Percentiles rank a stretch among this genome's conserved stretches.
Evolutionary conservation across 2,113 vertebrate species (phyloP).

Genomic region (Gobius niger): DNA sequence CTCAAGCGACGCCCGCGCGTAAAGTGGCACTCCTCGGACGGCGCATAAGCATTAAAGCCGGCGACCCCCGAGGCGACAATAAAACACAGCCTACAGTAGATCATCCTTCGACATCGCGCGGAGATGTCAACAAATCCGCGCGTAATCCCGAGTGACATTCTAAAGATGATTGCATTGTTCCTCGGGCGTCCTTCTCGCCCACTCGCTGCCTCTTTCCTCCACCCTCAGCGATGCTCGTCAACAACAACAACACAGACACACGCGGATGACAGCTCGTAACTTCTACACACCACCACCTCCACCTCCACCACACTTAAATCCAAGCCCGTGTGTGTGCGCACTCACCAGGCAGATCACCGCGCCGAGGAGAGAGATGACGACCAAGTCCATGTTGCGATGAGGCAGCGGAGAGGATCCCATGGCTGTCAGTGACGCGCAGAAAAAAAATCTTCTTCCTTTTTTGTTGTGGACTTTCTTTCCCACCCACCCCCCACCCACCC

Average conservation of each 20-base stretch:
- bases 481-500: too few relatives aligned
- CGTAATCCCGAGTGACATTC: neutral
- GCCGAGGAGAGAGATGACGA: conserved; percentile 79
- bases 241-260: neutral
- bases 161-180: neutral
- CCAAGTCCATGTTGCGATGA: conserved; percentile 82
- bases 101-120: neutral
- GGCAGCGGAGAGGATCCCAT: conserved; percentile 86
- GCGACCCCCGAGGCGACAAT: too few relatives aligned
- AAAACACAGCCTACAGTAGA: too few relatives aligned
- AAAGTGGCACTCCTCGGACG: too few relatives aligned
- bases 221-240: neutral
- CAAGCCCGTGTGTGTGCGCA: conserved; percentile 26
- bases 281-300: too few relatives aligned
- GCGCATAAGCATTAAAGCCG: too few relatives aligned
- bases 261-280: neutral
- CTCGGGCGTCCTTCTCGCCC: too few relatives aligned
- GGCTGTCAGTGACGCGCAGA: conserved; percentile 50
- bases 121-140: neutral
- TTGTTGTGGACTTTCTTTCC: neutral
- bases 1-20: too few relatives aligned
- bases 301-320: neutral
- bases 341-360: conserved; percentile 87
- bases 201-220: neutral
- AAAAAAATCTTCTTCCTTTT: neutral